Evolutionary conservation across 2,113 vertebrate genomes (phyloP).

Genomic region (Rhombomys opimus): DNA sequence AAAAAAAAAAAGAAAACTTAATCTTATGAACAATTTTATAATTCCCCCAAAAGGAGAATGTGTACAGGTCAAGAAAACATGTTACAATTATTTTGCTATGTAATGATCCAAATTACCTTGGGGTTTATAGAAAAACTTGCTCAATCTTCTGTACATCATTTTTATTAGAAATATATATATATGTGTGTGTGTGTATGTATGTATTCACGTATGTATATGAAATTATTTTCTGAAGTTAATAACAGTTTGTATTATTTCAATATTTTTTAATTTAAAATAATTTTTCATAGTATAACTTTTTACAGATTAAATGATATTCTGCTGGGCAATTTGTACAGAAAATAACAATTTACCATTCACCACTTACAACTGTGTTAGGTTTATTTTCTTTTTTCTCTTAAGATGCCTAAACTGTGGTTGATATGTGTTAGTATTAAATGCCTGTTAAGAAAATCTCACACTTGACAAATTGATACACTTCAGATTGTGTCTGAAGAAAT

Average conservation of each 20-base stretch:
- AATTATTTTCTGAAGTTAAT: neutral
- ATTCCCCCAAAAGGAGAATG: neutral
- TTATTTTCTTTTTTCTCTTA: slow-evolving; percentile 6
- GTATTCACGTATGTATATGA: neutral
- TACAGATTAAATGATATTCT: neutral
- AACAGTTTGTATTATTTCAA: neutral
- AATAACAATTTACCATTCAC: neutral
- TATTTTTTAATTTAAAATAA: neutral
- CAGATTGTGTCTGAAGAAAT: slow-evolving; percentile 54
- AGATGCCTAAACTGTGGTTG: slow-evolving; percentile 4
- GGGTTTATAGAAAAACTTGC: neutral
- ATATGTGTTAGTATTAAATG: slow-evolving; percentile 23
- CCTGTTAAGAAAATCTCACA: slow-evolving; percentile 43
- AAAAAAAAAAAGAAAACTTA: neutral
- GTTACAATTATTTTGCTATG: slow-evolving; percentile 2
- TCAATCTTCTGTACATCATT: neutral
- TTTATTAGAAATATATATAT: neutral
- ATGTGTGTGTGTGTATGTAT: neutral
- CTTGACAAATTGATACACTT: slow-evolving; percentile 51
- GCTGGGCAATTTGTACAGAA: slow-evolving; percentile 21
- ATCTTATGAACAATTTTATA: neutral
- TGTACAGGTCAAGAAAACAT: neutral
- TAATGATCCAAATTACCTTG: slow-evolving; percentile 32
- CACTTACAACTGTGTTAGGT: neutral
- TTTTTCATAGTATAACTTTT: neutral